Evolutionary conservation across 2,113 vertebrate genomes (phyloP).

Genomic region (Ifrita kowaldi): DNA sequence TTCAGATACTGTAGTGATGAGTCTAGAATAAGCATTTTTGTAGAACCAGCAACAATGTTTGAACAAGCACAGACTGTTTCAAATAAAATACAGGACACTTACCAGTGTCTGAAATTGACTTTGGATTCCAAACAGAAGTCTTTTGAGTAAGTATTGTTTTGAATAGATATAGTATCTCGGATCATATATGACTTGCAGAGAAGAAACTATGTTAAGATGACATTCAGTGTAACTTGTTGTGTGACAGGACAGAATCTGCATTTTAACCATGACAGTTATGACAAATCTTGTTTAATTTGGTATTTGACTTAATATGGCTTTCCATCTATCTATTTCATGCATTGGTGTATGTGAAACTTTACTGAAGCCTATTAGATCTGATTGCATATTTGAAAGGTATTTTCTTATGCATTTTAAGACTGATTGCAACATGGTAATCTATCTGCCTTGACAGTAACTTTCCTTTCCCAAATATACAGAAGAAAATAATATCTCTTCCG

Average conservation of each 20-base stretch:
- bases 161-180: neutral
- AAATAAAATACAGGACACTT: neutral
- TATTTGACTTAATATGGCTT: neutral
- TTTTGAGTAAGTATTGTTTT: neutral
- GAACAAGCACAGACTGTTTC: neutral
- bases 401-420: neutral
- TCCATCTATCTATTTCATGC: neutral
- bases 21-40: neutral
- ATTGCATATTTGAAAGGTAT: slow-evolving; percentile 32
- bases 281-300: neutral
- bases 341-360: neutral
- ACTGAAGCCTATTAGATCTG: slow-evolving; percentile 27
- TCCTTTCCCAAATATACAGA: neutral
- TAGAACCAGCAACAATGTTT: neutral
- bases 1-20: neutral
- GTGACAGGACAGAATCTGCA: neutral
- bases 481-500: neutral
- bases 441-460: neutral
- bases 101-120: neutral
- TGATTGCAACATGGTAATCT: neutral
- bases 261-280: neutral
- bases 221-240: neutral
- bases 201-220: neutral
- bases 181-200: neutral
- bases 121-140: neutral